Base-by-base conservation (phyloP, 2,888 invertebrate genomes). In the Encarsia formosa region DNA sequence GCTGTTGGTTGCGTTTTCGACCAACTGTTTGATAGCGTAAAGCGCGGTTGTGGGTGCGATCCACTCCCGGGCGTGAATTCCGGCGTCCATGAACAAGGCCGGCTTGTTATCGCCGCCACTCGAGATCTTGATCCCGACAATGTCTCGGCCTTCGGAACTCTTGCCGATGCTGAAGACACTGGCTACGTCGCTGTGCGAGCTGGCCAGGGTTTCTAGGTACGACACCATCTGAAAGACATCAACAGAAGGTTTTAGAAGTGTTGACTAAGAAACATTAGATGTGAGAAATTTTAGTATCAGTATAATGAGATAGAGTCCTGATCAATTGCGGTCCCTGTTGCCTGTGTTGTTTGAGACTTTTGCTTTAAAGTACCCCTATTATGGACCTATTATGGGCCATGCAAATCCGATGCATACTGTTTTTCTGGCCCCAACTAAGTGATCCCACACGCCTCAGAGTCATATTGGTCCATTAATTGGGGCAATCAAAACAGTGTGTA, bases 11-110 rank as follows among this genome's bases (percentile, higher is more conserved):
- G 77, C 68, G 61, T 84, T 79, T 62, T 80, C 81, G 1, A 81
- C 78, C 56, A 85, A 67, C 52, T 83, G 75, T 51, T 79, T 73
- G 42, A 84, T 78, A 35, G 80, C 71, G 65, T 82, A 84, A 4
- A 84, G 67, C 0, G 81, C 76, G 1, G 77, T 79, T 0, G 81
- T 79, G 0, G 82, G 80, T 1, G 84, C 80, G 43, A 84, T 82
- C 85, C 85, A 85, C 70, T 85, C 85, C 2, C 84, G 78, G 0
- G 84, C 84, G 66, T 85, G 85, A 48, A 84, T 80, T 2, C 80
- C 81, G 43, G 77, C 82, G 56, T 84, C 84, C 22, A 84, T 75
- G 54, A 83, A 71, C 60, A 84, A 78, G 2, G 78, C 73, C 0
- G 83, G 83, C 19, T 45, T 37, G 26, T 35, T 59, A 41, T 74